Percentiles rank a stretch among this genome's conserved stretches.
Conservation (phyloP, 2,797 vertebrate genomes). For the Myotis planiceps region DNA sequence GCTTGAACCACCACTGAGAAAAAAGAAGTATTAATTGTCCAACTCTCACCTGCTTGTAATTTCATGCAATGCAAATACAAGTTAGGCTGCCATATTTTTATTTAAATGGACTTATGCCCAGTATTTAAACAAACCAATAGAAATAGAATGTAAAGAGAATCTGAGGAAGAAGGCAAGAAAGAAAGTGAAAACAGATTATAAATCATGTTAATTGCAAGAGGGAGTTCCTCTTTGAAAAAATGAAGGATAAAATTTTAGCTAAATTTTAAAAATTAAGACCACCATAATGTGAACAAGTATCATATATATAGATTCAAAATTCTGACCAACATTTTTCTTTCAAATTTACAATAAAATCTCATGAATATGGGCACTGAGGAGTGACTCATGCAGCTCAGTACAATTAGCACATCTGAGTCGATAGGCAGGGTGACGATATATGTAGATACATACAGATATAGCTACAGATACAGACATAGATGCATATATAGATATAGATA, state of each 20-base stretch:
- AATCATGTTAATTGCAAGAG: background rate
- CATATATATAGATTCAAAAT: background rate
- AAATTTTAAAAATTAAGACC: background rate
- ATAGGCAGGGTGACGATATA: accelerated
- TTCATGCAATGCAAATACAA: constrained; percentile 59
- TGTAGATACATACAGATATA: accelerated
- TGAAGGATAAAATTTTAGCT: background rate
- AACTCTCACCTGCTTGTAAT: constrained; percentile 82
- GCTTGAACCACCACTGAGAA: constrained; percentile 75
- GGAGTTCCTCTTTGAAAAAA: background rate
- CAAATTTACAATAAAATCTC: background rate
- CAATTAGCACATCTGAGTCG: background rate
- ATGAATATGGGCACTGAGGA: background rate
- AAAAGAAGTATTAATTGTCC: constrained; percentile 86
- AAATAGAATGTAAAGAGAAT: background rate
- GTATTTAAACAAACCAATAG: constrained; percentile 38
- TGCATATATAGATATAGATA: background rate
- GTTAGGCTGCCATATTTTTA: constrained; percentile 48
- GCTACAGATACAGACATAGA: accelerated
- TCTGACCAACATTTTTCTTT: background rate
- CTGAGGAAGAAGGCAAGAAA: background rate
- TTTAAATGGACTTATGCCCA: constrained; percentile 41
- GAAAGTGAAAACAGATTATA: background rate
- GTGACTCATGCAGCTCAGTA: background rate
- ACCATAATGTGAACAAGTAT: background rate